Conservation (phyloP, 2,797 vertebrate genomes). For the Sebastolobus alascanus region DNA sequence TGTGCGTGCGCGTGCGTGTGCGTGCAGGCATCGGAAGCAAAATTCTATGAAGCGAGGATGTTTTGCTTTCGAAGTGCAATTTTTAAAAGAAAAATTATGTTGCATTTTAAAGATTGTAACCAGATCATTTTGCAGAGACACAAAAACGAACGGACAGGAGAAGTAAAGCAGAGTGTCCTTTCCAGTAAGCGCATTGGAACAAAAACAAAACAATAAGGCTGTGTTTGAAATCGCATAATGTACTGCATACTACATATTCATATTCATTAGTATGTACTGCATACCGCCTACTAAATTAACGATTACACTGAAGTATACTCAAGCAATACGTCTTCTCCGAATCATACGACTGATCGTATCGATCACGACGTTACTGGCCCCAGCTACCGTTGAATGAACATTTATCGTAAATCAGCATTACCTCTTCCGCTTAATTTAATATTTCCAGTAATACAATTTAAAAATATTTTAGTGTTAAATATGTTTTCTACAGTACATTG, state of each 20-base stretch:
- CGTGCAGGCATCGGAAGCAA: not conserved
- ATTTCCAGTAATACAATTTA: not conserved
- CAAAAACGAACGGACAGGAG: slow-evolving; percentile 11
- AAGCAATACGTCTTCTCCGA: not conserved
- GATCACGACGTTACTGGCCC: not conserved
- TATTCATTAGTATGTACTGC: not conserved
- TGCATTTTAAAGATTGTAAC: too few species aligned
- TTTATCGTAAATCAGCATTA: not conserved
- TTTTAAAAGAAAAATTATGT: not conserved
- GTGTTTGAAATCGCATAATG: not conserved
- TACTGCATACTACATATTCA: not conserved
- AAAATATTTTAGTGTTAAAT: not conserved
- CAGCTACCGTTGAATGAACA: not conserved
- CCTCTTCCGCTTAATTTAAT: not conserved
- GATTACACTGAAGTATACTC: not conserved
- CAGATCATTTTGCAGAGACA: slow-evolving; percentile 18
- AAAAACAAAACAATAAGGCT: not conserved
- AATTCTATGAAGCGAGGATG: slow-evolving; percentile 19
- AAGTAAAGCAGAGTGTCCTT: slow-evolving; percentile 15
- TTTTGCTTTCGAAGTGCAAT: slow-evolving; percentile 7
- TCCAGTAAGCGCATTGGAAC: slow-evolving; percentile 12
- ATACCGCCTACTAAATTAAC: not conserved
- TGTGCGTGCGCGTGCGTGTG: not conserved
- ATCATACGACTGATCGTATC: not conserved
- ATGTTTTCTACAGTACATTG: not conserved